Evolutionary conservation across 1,140 invertebrate species (phyloP), one percentile per base, ranked within the genome.

Genomic region (Neodiprion lecontei): DNA sequence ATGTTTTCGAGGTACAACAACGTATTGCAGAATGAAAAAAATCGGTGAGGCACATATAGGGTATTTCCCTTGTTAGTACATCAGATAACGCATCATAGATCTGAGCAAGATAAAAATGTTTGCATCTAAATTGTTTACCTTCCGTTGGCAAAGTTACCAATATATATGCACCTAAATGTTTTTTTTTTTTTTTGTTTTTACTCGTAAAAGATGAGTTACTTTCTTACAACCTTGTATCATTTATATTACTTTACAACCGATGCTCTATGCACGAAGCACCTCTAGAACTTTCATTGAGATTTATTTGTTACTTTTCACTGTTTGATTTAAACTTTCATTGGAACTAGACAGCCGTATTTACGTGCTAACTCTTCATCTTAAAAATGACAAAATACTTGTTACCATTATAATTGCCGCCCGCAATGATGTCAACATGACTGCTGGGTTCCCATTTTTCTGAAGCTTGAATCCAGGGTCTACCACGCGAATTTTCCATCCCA

Each of bases 401-500:
- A 61, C 53, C 72, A 82, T 81, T 72, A 76, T 78, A 49, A 79
- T 72, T 11, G 70, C 76, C 70, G 79, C 72, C 67, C 79, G 49
- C 10, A 73, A 48, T 5, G 28, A 40, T 14, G n/a, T 61, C 9
- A 61, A 61, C 11, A 61, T 61, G 11, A 61, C 11, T 17, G 53
- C n/a, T 61, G 11, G 53, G 11, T 14, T 14, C 0, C 11, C 11
- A 23, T 75, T 76, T 50, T 17, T 75, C 70, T 72, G 83, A 48
- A 68, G 88, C 85, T 75, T 83, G 74, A 86, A 86, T 5, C 92
- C 94, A 11, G 91, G 88, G 80, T 97, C 92, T 0, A 96, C 92
- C 0, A 99, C 95, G 82, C 96, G 91, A 76, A 99, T 98, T 85
- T 97, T 97, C 95, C 96, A 97, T 9, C 97, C 97, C 67, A 98